Base-by-base conservation (phyloP, 2,797 vertebrate species). In the Telmatherina bonti region DNA sequence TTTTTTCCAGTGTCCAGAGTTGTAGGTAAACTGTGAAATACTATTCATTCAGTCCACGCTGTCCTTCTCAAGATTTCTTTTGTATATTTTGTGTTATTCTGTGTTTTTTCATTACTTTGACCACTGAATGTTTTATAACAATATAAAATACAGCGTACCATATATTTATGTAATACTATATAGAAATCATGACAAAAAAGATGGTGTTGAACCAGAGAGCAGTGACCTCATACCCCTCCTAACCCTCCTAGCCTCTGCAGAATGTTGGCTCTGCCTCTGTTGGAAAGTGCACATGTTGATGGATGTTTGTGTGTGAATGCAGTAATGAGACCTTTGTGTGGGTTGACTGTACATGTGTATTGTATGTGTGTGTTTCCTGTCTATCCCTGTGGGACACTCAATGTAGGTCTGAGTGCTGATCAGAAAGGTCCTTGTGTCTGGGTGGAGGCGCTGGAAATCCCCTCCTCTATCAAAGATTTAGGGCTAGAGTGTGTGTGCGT, bases 361-460 rank as follows among this genome's bases (percentile, higher is more conserved):
- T 43, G 55, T 58, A 24, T 60, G 2, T 41, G 49, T 52, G 68
- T 76, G 70, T 83, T 88, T 90, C 85, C 88, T 79, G 74, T 76
- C 82, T 67, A 61, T 33, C 66, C 65, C 70, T 79, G 79, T 74
- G 71, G 82, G 77, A 86, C 63, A 71, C 62, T 76, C 67, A 53
- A 54, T 73, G 56, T 76, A 59, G 68, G 74, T 80, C 77, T 85
- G 58, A 78, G 67, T 8, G n/a, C 59, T 84, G 85, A 90, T 92
- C 86, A 91, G 81, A 87, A 78, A 84, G 73, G 80, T 70, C 88
- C 88, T 82, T 90, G 80, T 91, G 84, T 86, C 56, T 1, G 70
- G 70, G 62, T 72, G 76, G 81, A 82, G 79, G 80, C 54, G 18
- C 59, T 89, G 92, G 91, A 93, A 93, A 90, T 91, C 91, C 92